phyloP scores from a whole-genome alignment of 2,797 vertebrate species.

The Arctocebus calabarensis region DNA sequence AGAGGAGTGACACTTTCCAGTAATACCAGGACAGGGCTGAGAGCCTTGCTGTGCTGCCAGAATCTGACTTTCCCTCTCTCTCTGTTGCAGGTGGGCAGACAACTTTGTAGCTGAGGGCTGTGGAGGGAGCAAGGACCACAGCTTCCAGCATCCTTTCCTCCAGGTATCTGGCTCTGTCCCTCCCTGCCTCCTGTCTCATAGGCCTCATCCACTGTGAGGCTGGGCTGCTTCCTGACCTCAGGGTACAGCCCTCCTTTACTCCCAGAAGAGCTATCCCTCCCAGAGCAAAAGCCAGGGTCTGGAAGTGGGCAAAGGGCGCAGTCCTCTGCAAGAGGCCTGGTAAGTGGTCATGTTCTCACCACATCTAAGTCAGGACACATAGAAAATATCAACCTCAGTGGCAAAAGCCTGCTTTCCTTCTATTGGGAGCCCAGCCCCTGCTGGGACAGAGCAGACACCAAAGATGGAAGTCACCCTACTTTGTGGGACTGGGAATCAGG shows the following conservation, averaged over 20 bases:
- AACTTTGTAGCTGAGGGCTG: constrained; percentile 91
- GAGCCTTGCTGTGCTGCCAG: accelerated
- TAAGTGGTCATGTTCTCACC: neutral
- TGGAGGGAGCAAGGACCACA: constrained; percentile 81
- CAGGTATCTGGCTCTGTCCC: constrained; percentile 89
- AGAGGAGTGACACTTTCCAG: neutral
- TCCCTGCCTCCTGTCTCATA: neutral
- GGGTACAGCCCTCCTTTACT: neutral
- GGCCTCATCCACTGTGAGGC: neutral
- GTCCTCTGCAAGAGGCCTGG: neutral
- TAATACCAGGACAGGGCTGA: neutral
- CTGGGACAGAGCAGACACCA: neutral
- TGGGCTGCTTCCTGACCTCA: neutral
- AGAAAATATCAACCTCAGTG: neutral
- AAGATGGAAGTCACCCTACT: neutral
- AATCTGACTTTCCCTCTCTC: constrained; percentile 41
- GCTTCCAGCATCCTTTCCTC: constrained; percentile 94
- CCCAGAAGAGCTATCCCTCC: neutral
- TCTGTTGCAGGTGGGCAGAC: constrained; percentile 93
- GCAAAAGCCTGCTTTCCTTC: neutral
- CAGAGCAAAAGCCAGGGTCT: neutral
- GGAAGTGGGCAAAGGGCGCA: neutral
- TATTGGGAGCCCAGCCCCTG: neutral
- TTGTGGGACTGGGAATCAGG: neutral
- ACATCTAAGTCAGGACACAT: accelerated